Evolutionary conservation across 2,113 vertebrate species (phyloP).

Genomic region (Chionomys nivalis): DNA sequence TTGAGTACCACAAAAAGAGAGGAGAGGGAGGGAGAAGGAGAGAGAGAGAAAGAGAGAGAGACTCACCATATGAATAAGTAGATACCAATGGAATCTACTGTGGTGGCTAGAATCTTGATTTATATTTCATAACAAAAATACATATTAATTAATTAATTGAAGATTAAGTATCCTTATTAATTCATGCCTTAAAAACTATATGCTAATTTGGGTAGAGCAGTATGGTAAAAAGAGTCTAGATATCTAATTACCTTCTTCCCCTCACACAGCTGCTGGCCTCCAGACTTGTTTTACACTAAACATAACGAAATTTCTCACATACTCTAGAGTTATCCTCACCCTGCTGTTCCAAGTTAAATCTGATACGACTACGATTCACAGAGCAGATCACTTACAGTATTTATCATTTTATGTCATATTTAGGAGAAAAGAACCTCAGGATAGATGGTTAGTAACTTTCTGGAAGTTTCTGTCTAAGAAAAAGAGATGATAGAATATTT

Average conservation of each 20-base stretch:
- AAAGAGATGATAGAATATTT: neutral
- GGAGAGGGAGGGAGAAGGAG: no score
- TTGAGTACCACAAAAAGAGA: neutral
- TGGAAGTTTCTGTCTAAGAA: neutral
- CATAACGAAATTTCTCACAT: constrained; percentile 24
- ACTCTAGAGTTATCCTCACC: neutral
- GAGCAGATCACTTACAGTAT: no score
- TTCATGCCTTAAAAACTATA: neutral
- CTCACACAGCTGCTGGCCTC: neutral
- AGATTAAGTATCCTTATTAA: neutral
- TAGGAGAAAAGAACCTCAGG: neutral
- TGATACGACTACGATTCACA: neutral
- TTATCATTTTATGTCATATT: neutral
- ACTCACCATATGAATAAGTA: neutral
- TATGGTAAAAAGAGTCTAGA: neutral
- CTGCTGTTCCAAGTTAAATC: neutral
- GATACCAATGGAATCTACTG: neutral
- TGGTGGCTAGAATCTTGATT: neutral
- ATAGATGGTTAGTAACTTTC: neutral
- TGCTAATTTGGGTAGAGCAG: neutral
- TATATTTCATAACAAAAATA: neutral
- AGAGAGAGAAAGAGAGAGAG: neutral
- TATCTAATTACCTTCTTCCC: neutral
- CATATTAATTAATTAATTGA: neutral
- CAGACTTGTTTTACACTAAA: constrained; percentile 3